Evolutionary conservation across 2,797 vertebrate species (phyloP), one percentile per base, ranked within the genome.

Genomic region (Knipowitschia caucasica): DNA sequence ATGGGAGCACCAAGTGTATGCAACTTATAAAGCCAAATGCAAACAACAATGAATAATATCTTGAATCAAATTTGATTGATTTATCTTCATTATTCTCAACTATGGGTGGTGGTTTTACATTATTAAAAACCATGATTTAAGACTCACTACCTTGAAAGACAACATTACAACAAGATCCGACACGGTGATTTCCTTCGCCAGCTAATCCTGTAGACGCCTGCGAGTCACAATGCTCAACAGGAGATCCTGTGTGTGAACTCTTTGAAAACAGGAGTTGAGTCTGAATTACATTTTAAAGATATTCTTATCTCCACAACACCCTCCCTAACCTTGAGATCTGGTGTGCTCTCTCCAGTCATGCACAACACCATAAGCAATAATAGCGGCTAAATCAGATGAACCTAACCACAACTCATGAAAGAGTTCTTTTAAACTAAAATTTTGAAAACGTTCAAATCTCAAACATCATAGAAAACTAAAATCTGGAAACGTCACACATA

Each of bases 381-480:
- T 56, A 58, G n/a, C 12, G 2, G 64, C 62, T 17, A 49, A 50
- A 57, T 4, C 29, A 56, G 44, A 43, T 38, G 33, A 44, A 43
- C 24, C 34, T 24, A 55, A 62, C 50, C 46, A 15, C 39, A 44
- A 2, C 52, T 69, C 18, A 47, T 67, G 61, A 80, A 68, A 66
- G 54, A 21, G 40, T 24, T 7, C 12, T 43, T 43, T 25, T 43
- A 24, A 43, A 14, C 39, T 24, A n/a, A n/a, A n/a, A n/a, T n/a
- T 8, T 35, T 33, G 31, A 17, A 17, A 38, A 17, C n/a, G n/a
- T 36, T 38, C 35, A 38, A 66, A 75, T 56, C 58, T 60, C 4
- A 2, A 6, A 23, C 10, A n/a, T 43, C 1, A n/a, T 3, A 43
- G 26, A 43, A 7, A 15, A 43, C 2, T 43, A 3, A 18, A 15